phyloP scores from a whole-genome alignment of 2,888 invertebrate genomes.

The Endotricha flammealis region DNA sequence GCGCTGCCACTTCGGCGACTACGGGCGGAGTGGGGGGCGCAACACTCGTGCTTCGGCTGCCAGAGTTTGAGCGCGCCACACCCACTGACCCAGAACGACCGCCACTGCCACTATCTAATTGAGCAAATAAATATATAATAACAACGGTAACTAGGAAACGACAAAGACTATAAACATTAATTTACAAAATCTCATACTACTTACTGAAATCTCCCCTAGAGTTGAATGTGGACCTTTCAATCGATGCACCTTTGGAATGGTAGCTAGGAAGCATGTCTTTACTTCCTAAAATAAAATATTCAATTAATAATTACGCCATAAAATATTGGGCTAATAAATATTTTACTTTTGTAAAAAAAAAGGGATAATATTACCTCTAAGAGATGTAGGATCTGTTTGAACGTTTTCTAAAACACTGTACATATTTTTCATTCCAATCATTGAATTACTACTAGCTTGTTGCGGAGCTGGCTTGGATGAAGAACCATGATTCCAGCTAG shows the following conservation, averaged over 20 bases:
- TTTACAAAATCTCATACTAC: slow-evolving; percentile 25
- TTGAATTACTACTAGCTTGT: slow-evolving; percentile 49
- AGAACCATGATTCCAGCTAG: slow-evolving; percentile 63
- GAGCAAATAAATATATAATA: slow-evolving; percentile 15
- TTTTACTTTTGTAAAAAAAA: neutral
- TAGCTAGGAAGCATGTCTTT: slow-evolving; percentile 55
- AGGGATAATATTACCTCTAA: slow-evolving; percentile 42
- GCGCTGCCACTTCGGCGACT: slow-evolving; percentile 23
- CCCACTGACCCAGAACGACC: slow-evolving; percentile 54
- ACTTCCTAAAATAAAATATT: slow-evolving; percentile 39
- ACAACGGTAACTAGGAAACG: too few relatives aligned
- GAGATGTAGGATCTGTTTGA: slow-evolving; percentile 50
- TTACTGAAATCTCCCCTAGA: slow-evolving; percentile 61
- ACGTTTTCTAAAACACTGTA: slow-evolving; percentile 58
- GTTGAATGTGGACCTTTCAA: slow-evolving; percentile 70
- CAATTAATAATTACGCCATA: slow-evolving; percentile 3
- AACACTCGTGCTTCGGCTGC: slow-evolving; percentile 39
- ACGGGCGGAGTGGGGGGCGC: slow-evolving; percentile 29
- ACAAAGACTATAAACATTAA: neutral
- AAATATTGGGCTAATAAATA: too few relatives aligned
- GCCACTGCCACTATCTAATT: slow-evolving; percentile 34
- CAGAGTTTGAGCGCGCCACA: slow-evolving; percentile 46
- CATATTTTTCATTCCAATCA: slow-evolving; percentile 56
- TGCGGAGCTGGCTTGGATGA: slow-evolving; percentile 39
- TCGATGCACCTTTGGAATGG: slow-evolving; percentile 67